These are phyloP conservation scores for Oceanodroma tethys DNA, from an alignment of 2,113 vertebrate genomes.

Conservation along the genomic window DNA sequence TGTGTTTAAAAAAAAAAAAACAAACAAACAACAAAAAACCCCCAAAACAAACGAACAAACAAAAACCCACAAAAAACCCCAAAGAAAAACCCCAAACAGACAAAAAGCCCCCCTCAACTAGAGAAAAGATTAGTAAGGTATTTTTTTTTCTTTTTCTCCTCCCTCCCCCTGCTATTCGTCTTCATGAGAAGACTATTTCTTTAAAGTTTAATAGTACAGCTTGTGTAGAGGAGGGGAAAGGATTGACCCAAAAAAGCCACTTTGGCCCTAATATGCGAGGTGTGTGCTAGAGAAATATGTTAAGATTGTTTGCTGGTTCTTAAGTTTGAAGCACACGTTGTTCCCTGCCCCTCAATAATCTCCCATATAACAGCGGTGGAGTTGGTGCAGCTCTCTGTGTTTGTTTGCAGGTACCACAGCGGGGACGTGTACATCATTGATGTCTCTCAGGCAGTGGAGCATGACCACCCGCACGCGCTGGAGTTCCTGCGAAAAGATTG, in stretches of 20 bases:
- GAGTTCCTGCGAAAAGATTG: slow-evolving; percentile 97
- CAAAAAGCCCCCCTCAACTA: fast-evolving
- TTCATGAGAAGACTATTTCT: not conserved
- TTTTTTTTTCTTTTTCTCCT: fast-evolving
- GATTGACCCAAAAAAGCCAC: not conserved
- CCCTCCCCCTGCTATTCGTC: not conserved
- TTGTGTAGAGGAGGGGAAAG: not conserved
- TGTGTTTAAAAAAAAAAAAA: not conserved
- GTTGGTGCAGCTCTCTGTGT: not conserved
- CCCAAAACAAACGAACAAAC: not conserved
- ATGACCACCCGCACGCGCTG: slow-evolving; percentile 92
- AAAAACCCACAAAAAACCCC: not conserved
- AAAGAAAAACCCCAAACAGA: not conserved
- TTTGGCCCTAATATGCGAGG: not conserved
- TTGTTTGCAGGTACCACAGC: slow-evolving; percentile 78
- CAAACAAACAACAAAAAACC: not conserved
- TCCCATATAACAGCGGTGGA: fast-evolving
- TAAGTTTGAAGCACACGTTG: not conserved
- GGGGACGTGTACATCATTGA: slow-evolving; percentile 90
- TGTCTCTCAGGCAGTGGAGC: slow-evolving; percentile 94
- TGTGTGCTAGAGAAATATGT: not conserved
- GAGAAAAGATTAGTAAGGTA: not conserved
- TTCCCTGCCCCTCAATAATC: not conserved
- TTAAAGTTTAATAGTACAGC: not conserved
- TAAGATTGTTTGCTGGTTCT: not conserved